Evolutionary conservation across 2,797 vertebrate genomes (phyloP).

Genomic region (Spea hammondii): DNA sequence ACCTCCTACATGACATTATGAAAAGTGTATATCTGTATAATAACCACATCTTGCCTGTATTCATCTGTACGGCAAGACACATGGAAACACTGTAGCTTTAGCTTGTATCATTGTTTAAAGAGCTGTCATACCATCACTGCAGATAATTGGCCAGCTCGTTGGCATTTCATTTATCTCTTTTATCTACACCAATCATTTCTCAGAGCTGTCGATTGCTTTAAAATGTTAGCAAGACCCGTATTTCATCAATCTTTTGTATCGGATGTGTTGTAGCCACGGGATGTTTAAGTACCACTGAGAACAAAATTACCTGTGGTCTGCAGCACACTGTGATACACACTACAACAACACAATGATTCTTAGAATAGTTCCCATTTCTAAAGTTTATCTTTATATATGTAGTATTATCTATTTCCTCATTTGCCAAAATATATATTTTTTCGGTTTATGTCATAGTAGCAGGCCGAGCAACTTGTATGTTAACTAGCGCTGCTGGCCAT

Average conservation of each 20-base stretch:
- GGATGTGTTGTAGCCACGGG: conserved; percentile 40
- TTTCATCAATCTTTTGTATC: conserved; percentile 45
- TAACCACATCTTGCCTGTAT: not conserved
- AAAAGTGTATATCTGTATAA: not conserved
- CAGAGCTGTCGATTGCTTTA: conserved; percentile 45
- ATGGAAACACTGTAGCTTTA: conserved; percentile 3
- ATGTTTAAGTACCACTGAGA: conserved; percentile 47
- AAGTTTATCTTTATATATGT: not conserved
- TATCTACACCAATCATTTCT: conserved; percentile 44
- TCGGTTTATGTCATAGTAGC: too few relatives aligned
- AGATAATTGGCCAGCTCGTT: conserved; percentile 45
- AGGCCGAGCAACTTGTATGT: too few relatives aligned
- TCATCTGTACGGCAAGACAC: conserved; percentile 14
- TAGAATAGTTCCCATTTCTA: conserved; percentile 13
- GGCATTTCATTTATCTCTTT: conserved; percentile 50
- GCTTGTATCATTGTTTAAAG: conserved; percentile 38
- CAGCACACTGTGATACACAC: conserved; percentile 7
- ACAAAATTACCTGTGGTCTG: conserved; percentile 35
- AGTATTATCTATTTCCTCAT: not conserved
- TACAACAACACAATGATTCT: conserved; percentile 10
- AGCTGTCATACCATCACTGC: conserved; percentile 38
- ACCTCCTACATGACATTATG: conserved; percentile 8
- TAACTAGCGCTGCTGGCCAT: too few relatives aligned
- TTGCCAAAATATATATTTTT: too few relatives aligned
- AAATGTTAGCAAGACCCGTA: conserved; percentile 42